Percentiles rank a stretch among this genome's conserved stretches.
Conservation (phyloP, 2,888 invertebrate genomes). For the Endotricha flammealis region DNA sequence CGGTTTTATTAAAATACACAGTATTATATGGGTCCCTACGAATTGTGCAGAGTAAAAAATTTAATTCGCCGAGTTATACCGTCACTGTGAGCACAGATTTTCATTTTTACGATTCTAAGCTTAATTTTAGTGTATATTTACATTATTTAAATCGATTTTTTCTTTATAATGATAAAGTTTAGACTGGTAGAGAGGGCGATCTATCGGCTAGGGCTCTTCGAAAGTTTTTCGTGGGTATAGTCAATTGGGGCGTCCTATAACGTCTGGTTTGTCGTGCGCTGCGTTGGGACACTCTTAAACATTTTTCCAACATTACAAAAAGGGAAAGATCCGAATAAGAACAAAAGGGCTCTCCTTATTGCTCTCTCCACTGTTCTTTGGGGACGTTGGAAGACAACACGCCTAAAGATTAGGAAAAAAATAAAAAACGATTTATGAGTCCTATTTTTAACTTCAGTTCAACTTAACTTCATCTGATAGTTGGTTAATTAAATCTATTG, state of each 20-base stretch:
- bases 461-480: not conserved
- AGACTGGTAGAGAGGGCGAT: too few species aligned
- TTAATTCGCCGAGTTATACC: constrained; percentile 45
- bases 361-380: too few species aligned
- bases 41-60: constrained; percentile 53
- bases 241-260: too few species aligned
- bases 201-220: too few species aligned
- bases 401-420: too few species aligned
- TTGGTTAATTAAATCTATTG: not conserved
- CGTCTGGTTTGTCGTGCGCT: too few species aligned
- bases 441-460: not conserved
- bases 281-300: too few species aligned
- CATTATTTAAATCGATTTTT: constrained; percentile 29
- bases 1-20: constrained; percentile 68
- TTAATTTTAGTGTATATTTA: constrained; percentile 38
- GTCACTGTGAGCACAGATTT: constrained; percentile 20
- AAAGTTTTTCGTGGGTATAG: too few species aligned
- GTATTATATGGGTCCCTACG: constrained; percentile 48
- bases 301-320: too few species aligned
- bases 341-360: too few species aligned
- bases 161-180: constrained; percentile 28
- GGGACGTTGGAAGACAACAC: too few species aligned
- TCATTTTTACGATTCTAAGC: constrained; percentile 51
- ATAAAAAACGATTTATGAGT: not conserved
- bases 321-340: too few species aligned